Evolutionary conservation across 2,113 vertebrate genomes (phyloP).

Genomic region (Phyllopteryx taeniolatus): DNA sequence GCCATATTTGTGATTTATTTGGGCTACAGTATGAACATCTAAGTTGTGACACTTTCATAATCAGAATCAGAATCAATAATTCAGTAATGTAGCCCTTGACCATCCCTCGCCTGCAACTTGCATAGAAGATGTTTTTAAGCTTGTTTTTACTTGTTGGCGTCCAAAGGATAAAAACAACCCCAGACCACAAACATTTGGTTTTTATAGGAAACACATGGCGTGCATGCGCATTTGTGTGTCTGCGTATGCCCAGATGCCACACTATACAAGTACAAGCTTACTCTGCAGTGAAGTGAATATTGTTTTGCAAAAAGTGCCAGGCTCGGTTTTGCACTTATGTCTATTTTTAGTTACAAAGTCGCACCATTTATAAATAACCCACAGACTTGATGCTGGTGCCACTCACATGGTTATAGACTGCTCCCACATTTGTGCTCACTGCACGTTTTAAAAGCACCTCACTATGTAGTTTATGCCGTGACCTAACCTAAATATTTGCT

Average conservation of each 20-base stretch:
- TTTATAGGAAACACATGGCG: slow-evolving; percentile 27
- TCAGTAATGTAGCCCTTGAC: neutral
- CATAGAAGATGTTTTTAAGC: neutral
- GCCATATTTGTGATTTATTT: slow-evolving; percentile 11
- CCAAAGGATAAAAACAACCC: neutral
- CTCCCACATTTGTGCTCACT: neutral
- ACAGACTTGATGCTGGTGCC: slow-evolving; percentile 22
- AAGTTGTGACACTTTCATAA: neutral
- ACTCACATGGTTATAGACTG: neutral
- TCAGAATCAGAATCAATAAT: neutral
- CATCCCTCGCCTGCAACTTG: neutral
- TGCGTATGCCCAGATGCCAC: neutral
- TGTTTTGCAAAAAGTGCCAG: slow-evolving; percentile 12
- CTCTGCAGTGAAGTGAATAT: neutral
- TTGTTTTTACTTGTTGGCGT: neutral
- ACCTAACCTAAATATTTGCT: neutral
- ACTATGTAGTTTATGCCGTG: neutral
- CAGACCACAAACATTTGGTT: slow-evolving; percentile 11
- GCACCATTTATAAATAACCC: slow-evolving; percentile 50
- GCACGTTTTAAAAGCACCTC: neutral
- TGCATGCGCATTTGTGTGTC: neutral
- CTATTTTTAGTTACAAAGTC: slow-evolving; percentile 53
- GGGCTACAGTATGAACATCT: neutral
- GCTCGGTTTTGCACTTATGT: slow-evolving; percentile 31
- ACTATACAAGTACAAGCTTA: neutral